Conservation (phyloP, 2,888 invertebrate genomes). For the Limnephilus lunatus region DNA sequence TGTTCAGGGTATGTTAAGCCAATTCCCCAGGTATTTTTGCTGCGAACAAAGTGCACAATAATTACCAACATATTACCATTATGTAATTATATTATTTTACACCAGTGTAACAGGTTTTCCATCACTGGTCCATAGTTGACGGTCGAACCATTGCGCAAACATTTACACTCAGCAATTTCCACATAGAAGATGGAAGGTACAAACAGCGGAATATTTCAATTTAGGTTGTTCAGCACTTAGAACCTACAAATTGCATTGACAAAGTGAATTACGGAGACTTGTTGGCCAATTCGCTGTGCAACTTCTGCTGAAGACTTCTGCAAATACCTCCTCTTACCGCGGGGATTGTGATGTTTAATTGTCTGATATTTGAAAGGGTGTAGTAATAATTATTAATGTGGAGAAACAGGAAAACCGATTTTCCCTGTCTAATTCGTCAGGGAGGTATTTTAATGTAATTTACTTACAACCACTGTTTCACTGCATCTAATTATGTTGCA, state of each 20-base stretch:
- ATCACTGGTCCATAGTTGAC: not conserved
- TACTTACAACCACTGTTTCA: not conserved
- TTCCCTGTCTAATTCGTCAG: not conserved
- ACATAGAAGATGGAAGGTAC: not conserved
- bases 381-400: not conserved
- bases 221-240: not conserved
- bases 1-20: not conserved
- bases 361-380: not conserved
- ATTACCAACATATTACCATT: not conserved
- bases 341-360: not conserved
- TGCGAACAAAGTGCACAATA: not conserved
- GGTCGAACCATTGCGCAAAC: not conserved
- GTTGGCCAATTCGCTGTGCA: not conserved
- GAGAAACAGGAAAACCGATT: not conserved
- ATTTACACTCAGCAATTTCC: not conserved
- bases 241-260: not conserved
- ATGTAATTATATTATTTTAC: not conserved
- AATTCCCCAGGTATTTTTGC: not conserved
- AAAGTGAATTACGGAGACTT: not conserved
- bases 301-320: not conserved
- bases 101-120: not conserved
- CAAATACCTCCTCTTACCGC: not conserved
- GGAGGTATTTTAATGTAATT: not conserved
- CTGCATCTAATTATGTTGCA: not conserved
- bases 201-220: not conserved